These are phyloP conservation scores for Dascyllus trimaculatus DNA, from an alignment of 2,113 vertebrate genomes.

Conservation along the genomic window DNA sequence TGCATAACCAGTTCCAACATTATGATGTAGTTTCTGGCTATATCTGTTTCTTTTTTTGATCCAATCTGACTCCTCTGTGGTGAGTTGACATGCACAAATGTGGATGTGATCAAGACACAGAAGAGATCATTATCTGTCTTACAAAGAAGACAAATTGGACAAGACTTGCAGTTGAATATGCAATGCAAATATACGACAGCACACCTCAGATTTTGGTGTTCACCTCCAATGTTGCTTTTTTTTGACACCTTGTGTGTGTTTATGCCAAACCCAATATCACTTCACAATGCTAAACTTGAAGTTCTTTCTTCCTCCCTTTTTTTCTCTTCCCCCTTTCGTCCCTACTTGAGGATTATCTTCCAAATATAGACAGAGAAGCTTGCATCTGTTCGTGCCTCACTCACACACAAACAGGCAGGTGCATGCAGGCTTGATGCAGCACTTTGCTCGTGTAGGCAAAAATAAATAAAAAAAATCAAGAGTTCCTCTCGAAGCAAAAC, in stretches of 20 bases:
- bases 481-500: conserved; percentile 25
- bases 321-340: background rate
- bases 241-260: background rate
- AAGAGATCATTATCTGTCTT: background rate
- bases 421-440: conserved; percentile 40
- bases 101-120: background rate
- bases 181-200: background rate
- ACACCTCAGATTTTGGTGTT: background rate
- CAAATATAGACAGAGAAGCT: conserved; percentile 50
- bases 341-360: conserved; percentile 46
- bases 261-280: conserved; percentile 6
- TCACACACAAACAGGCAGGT: conserved; percentile 41
- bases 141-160: background rate
- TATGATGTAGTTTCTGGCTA: conserved; percentile 15
- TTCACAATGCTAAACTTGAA: conserved; percentile 21
- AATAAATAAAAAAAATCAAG: conserved; percentile 3
- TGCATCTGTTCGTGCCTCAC: conserved; percentile 29
- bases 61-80: conserved; percentile 1
- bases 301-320: conserved; percentile 6
- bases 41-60: conserved; percentile 21
- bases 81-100: conserved; percentile 12
- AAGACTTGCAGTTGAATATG: conserved; percentile 5
- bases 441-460: conserved; percentile 43
- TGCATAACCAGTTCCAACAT: conserved; percentile 24
- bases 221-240: background rate